Evolutionary conservation across 2,113 vertebrate genomes (phyloP), one percentile per base, ranked within the genome.

Genomic region (Emydura subglobosa): DNA sequence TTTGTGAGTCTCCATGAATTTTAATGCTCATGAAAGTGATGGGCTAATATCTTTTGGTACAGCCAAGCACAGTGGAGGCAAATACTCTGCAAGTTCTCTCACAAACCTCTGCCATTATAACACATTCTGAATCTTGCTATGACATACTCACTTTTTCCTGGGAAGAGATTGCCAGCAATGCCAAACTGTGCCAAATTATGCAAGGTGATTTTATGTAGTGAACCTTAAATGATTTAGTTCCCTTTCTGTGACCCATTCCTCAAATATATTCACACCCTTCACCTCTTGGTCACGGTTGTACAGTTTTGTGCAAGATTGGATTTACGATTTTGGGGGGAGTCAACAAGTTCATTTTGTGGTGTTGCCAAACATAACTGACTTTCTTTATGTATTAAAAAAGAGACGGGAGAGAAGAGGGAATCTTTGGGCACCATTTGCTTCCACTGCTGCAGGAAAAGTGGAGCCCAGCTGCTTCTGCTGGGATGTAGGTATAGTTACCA

Each of bases 21-120:
- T 95, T 79, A 91, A 4, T 6, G 85, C 55, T 91, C 90, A 74
- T 88, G 89, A 89, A 93, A 96, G 79, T 74, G 85, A 90, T 17
- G 4, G 72, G 83, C 80, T 93, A 92, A 84, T 49, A 31, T 44
- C 9, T 90, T 65, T 89, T 92, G 10, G 27, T 90, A 25, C 19
- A 72, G 94, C 85, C 93, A 96, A 92, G 83, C 76, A 57, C 65
- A 54, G 39, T 3, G 31, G 83, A 65, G 79, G 79, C 89, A 90
- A 88, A 94, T 89, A 65, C 85, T 92, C 39, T 59, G 50, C 0
- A 0, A 65, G 79, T 53, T 92, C 2, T 0, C 87, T 94, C 82
- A 86, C 2, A 5, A 83, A 72, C 14, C 1, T 0, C 79, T 84
- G 94, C 96, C 95, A 94, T 1, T 0, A 0, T 72, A 76, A 53